Conservation (phyloP, 2,797 vertebrate species). For the Phaenicophaeus curvirostris region DNA sequence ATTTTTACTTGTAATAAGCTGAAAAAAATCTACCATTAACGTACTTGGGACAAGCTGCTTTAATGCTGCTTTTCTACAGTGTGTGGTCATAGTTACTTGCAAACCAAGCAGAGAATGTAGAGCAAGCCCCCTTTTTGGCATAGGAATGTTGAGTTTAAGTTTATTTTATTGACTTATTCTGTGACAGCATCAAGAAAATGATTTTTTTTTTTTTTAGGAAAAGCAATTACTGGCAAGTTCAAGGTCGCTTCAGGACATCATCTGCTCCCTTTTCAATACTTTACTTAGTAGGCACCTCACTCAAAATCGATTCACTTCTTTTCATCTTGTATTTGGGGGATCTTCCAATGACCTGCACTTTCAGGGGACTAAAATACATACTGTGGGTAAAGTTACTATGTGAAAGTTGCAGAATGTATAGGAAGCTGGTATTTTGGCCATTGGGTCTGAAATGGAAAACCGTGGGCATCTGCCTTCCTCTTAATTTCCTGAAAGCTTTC, state of each 20-base stretch:
- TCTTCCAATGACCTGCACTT: background rate
- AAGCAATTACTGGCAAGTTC: background rate
- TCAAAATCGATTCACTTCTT: background rate
- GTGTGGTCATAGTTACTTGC: background rate
- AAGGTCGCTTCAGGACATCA: no score
- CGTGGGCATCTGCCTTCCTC: background rate
- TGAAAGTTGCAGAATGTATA: background rate
- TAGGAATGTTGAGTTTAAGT: background rate
- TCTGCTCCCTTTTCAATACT: background rate
- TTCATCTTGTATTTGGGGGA: background rate
- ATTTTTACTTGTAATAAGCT: background rate
- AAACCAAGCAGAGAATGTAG: background rate
- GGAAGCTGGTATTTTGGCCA: background rate
- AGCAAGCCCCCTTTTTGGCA: fast-evolving
- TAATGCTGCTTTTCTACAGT: background rate
- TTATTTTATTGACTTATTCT: background rate
- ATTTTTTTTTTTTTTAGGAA: fast-evolving
- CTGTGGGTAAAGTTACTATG: background rate
- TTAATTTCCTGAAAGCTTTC: background rate
- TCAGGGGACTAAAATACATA: fast-evolving
- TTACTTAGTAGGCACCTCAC: fast-evolving
- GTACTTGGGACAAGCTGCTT: background rate
- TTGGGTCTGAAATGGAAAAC: background rate
- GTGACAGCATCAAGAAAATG: background rate
- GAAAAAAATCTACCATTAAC: background rate